These are phyloP conservation scores for Catagonus wagneri DNA, from an alignment of 2,113 vertebrate species.

Conservation along the genomic window DNA sequence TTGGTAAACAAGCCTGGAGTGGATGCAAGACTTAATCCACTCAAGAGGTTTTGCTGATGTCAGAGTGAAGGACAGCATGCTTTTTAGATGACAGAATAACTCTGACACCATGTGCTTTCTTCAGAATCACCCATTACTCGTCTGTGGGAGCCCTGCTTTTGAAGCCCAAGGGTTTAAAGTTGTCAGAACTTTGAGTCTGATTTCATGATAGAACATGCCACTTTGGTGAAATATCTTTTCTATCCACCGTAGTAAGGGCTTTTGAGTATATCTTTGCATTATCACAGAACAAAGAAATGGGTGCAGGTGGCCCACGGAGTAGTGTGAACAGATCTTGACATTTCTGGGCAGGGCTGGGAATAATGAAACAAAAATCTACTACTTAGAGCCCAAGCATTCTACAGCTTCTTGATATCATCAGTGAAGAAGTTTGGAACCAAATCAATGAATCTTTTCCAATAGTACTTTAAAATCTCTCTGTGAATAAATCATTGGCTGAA, in stretches of 20 bases:
- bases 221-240: conserved; percentile 33
- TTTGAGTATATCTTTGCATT: conserved; percentile 15
- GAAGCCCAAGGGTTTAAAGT: conserved; percentile 43
- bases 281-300: conserved; percentile 17
- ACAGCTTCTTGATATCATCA: conserved; percentile 2
- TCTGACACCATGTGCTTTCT: background rate
- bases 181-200: conserved; percentile 69
- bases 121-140: background rate
- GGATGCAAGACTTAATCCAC: conserved; percentile 21
- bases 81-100: conserved; percentile 59
- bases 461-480: background rate
- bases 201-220: conserved; percentile 27
- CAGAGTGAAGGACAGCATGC: conserved; percentile 60
- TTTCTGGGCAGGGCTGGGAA: background rate
- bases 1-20: conserved; percentile 36
- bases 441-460: background rate
- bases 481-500: background rate
- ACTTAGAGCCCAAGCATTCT: no score
- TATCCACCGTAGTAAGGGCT: background rate
- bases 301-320: background rate
- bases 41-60: conserved; percentile 55
- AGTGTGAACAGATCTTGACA: background rate
- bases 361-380: background rate
- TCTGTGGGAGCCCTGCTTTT: conserved; percentile 20
- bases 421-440: conserved; percentile 41